phyloP scores from a whole-genome alignment of 2,888 invertebrate species.

The Macaria notata region DNA sequence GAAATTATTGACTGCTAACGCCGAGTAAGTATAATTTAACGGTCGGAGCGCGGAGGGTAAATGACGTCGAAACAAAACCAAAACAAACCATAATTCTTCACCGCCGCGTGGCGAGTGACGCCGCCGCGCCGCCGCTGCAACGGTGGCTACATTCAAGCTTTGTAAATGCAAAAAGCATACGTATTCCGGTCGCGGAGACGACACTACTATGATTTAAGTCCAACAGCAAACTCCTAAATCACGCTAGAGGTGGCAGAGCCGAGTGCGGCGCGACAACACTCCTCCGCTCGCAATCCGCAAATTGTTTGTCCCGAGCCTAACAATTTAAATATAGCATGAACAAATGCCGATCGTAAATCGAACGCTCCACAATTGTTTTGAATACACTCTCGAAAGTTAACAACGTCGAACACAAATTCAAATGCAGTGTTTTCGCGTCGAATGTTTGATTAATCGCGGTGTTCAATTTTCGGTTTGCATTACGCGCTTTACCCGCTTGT shows the following conservation, averaged over 20 bases:
- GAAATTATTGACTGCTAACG: conserved; percentile 38
- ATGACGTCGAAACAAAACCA: conserved; percentile 50
- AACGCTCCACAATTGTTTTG: conserved; percentile 73
- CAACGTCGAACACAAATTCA: conserved; percentile 53
- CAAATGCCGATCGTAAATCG: conserved; percentile 77
- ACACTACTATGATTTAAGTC: conserved; percentile 73
- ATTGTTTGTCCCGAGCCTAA: conserved; percentile 77
- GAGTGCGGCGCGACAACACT: conserved; percentile 66
- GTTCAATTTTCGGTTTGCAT: conserved; percentile 44
- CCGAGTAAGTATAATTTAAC: conserved; percentile 40
- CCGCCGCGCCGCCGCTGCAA: conserved; percentile 42
- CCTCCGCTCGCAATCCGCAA: conserved; percentile 73
- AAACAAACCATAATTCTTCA: conserved; percentile 61
- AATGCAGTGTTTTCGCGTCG: conserved; percentile 53
- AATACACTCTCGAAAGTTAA: conserved; percentile 68
- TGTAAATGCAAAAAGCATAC: conserved; percentile 62
- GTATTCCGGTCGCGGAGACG: conserved; percentile 60
- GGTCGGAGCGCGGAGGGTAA: conserved; percentile 38
- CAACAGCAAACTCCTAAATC: conserved; percentile 69
- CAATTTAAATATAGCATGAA: conserved; percentile 78
- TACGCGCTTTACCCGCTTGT: conserved; percentile 43
- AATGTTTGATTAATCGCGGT: conserved; percentile 65
- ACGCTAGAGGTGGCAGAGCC: conserved; percentile 64
- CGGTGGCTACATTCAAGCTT: conserved; percentile 53
- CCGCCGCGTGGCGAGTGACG: conserved; percentile 51